Conservation (phyloP, 1,140 invertebrate genomes). For the Rhyzopertha dominica region DNA sequence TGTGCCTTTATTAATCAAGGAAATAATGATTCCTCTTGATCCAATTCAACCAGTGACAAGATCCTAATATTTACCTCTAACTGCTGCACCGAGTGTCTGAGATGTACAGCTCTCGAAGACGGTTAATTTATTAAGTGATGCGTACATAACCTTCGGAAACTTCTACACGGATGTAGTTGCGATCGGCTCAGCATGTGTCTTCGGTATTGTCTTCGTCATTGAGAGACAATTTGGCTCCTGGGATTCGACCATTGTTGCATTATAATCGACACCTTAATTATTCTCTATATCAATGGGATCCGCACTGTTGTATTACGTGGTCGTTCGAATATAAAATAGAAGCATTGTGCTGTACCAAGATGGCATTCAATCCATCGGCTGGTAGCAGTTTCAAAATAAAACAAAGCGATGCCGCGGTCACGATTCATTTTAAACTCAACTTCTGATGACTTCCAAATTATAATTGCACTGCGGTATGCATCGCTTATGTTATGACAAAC, state of each 20-base stretch:
- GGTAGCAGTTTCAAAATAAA: too few relatives aligned
- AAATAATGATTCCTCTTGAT: constrained; percentile 13
- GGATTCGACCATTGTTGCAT: constrained; percentile 16
- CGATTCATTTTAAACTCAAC: too few relatives aligned
- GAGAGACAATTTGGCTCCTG: constrained; percentile 21
- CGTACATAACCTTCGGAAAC: not conserved
- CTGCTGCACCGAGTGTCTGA: not conserved
- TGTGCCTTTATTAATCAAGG: constrained; percentile 12
- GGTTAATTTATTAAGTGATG: not conserved
- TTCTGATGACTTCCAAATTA: too few relatives aligned
- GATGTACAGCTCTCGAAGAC: not conserved
- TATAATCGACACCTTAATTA: constrained; percentile 19
- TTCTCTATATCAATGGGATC: too few relatives aligned
- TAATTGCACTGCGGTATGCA: too few relatives aligned
- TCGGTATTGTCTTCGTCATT: constrained; percentile 19
- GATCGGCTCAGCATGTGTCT: not conserved
- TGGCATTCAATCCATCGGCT: too few relatives aligned
- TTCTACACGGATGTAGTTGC: not conserved
- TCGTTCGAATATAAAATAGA: too few relatives aligned
- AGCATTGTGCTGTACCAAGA: too few relatives aligned
- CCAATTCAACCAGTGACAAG: constrained; percentile 6
- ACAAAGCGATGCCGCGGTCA: too few relatives aligned
- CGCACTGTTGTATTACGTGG: too few relatives aligned
- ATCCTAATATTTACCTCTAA: not conserved
- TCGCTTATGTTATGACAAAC: too few relatives aligned